Base-by-base conservation (phyloP, 2,888 invertebrate genomes). In the Lutraria lutraria region DNA sequence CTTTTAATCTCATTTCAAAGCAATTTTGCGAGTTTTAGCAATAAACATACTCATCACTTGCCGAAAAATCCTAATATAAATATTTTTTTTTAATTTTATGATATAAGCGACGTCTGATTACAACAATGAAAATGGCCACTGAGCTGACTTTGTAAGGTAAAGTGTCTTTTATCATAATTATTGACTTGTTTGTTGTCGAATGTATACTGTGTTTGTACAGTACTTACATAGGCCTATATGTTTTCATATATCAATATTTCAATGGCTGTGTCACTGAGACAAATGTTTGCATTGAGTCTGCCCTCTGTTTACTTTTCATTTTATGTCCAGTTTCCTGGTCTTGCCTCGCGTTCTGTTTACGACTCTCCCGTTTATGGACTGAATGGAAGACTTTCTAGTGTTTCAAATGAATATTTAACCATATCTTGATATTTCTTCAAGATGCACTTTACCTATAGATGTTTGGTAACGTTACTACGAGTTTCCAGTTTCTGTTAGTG, bases 111-210 rank as follows among this genome's bases (percentile, higher is more conserved):
- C 63, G 15, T 43, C 76, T 53, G 81, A 80, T 76, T 68, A 43
- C 83, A 89, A 89, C 88, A 89, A 89, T 89, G 88, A 89, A 89
- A 89, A 89, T 89, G 88, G 88, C 88, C 81, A 72, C 83, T 60
- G 76, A 80, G 81, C 86, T 86, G 83, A 76, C 83, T 86, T 60
- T 88, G 53, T 76, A 72, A 84, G 84, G 84, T 84, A 84, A 79
- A 76, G 25, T 76, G 34, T 25, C 63, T 68, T n/a, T 68, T 68
- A 10, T 3, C 25, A 25, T 25, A 68, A 25, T n/a, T 25, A 3
- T 68, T 68, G 63, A n/a, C n/a, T 13, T 25, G 25, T 68, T 68
- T 12, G 25, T 25, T 68, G 25, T n/a, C 25, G 3, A 10, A 63
- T 68, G n/a, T 68, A 68, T 68, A 25, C 12, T 25, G n/a, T 25